A percentile compares a stretch with the other conserved stretches of the same genome.
These are phyloP conservation scores for Periophthalmus magnuspinnatus DNA, from an alignment of 2,797 vertebrate genomes.

Conservation along the genomic window DNA sequence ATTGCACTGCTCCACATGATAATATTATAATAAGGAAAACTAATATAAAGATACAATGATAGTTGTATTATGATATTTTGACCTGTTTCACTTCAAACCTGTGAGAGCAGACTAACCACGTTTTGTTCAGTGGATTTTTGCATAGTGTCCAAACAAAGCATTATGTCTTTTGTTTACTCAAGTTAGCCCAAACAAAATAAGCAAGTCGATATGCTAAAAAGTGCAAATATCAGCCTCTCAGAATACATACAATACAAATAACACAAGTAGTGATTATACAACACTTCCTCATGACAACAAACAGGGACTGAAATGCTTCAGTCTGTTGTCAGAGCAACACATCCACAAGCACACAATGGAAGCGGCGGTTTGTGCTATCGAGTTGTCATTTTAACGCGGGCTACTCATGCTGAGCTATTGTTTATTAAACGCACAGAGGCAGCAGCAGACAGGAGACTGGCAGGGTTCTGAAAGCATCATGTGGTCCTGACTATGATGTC, in stretches of 20 bases:
- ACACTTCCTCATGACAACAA: background rate
- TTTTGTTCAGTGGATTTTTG: too few relatives aligned
- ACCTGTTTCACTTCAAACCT: too few relatives aligned
- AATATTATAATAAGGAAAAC: too few relatives aligned
- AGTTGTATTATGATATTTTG: too few relatives aligned
- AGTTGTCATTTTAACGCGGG: background rate
- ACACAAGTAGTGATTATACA: background rate
- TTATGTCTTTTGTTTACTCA: too few relatives aligned
- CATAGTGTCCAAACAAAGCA: too few relatives aligned
- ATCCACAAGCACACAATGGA: background rate
- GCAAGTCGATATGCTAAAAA: too few relatives aligned
- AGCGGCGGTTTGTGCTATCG: background rate
- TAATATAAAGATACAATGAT: too few relatives aligned
- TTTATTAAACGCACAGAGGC: background rate
- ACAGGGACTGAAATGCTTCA: background rate
- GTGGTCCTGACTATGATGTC: background rate
- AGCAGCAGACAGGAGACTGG: background rate
- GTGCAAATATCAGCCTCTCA: background rate
- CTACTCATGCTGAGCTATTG: background rate
- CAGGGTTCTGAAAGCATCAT: background rate
- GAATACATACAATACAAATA: background rate
- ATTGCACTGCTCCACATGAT: too few relatives aligned
- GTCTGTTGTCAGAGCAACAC: slow-evolving; percentile 2
- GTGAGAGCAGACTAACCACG: too few relatives aligned
- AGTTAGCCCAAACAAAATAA: too few relatives aligned